These are phyloP conservation scores for Idaea dimidiata DNA, from an alignment of 2,888 invertebrate genomes.

Conservation along the genomic window DNA sequence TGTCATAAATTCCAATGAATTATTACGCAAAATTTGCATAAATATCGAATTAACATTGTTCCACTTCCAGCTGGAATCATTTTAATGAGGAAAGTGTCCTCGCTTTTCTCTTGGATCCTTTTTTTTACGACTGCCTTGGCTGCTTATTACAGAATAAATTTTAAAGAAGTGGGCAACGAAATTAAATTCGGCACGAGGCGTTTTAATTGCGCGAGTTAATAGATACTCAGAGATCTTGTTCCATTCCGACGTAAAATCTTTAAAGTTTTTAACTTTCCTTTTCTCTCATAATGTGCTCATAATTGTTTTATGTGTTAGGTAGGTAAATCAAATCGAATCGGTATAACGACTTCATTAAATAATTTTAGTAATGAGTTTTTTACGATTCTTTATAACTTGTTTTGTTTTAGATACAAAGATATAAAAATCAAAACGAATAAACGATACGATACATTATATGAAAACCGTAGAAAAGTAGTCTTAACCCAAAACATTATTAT, in stretches of 20 bases:
- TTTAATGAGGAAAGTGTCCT: conserved; percentile 48
- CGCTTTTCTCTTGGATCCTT: conserved; percentile 45
- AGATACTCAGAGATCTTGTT: conserved; percentile 34
- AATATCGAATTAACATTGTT: conserved; percentile 59
- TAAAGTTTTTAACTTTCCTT: conserved; percentile 12
- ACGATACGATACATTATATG: too few species aligned
- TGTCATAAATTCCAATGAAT: conserved; percentile 47
- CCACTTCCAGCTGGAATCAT: conserved; percentile 51
- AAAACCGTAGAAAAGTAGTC: too few species aligned
- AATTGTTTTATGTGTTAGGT: not conserved
- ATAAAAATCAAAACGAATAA: not conserved
- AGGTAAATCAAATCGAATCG: not conserved
- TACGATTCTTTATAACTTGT: not conserved
- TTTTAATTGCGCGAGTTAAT: conserved; percentile 42
- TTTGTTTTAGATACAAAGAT: not conserved
- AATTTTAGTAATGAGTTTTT: not conserved
- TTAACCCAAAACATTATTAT: too few species aligned
- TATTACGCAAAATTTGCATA: conserved; percentile 52
- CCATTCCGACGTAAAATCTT: conserved; percentile 14
- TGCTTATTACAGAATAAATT: conserved; percentile 49
- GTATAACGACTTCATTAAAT: not conserved
- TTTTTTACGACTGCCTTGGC: conserved; percentile 45
- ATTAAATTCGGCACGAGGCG: conserved; percentile 39
- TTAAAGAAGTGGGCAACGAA: conserved; percentile 43
- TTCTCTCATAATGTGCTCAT: not conserved